phyloP scores from a whole-genome alignment of 1,140 invertebrate genomes.

The Cherax destructor region DNA sequence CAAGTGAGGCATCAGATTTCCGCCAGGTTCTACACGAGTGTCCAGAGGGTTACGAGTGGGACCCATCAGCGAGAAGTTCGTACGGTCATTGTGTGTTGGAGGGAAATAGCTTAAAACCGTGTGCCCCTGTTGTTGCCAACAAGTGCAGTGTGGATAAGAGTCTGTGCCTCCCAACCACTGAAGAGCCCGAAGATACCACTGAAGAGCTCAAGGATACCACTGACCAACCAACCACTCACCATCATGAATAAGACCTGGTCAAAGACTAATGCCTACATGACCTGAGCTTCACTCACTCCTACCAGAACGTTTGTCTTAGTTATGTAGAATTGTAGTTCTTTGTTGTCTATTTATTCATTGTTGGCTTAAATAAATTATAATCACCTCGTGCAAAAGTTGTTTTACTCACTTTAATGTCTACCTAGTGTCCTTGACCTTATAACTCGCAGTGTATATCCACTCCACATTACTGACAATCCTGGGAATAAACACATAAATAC shows the following conservation, averaged over 20 bases:
- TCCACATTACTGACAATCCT: too few relatives aligned
- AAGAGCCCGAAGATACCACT: too few relatives aligned
- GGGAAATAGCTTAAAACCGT: not conserved
- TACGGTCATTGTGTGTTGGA: conserved; percentile 39
- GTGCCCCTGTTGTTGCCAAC: not conserved
- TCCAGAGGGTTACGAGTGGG: conserved; percentile 48
- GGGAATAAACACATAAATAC: too few relatives aligned
- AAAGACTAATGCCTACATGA: not conserved
- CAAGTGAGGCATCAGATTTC: not conserved
- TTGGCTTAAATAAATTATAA: not conserved
- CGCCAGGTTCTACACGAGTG: conserved; percentile 35
- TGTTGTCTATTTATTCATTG: not conserved
- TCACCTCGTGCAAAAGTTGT: not conserved
- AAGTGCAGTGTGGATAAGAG: conserved; percentile 29
- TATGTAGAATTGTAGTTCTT: not conserved
- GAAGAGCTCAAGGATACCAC: too few relatives aligned
- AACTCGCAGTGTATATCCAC: too few relatives aligned
- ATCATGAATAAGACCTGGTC: too few relatives aligned
- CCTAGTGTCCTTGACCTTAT: too few relatives aligned
- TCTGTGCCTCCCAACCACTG: not conserved
- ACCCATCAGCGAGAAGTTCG: conserved; percentile 2
- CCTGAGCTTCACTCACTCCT: not conserved
- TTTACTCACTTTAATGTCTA: not conserved
- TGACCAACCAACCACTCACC: not conserved
- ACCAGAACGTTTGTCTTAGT: not conserved